phyloP scores from a whole-genome alignment of 2,797 vertebrate species.

The Xenopus petersii region DNA sequence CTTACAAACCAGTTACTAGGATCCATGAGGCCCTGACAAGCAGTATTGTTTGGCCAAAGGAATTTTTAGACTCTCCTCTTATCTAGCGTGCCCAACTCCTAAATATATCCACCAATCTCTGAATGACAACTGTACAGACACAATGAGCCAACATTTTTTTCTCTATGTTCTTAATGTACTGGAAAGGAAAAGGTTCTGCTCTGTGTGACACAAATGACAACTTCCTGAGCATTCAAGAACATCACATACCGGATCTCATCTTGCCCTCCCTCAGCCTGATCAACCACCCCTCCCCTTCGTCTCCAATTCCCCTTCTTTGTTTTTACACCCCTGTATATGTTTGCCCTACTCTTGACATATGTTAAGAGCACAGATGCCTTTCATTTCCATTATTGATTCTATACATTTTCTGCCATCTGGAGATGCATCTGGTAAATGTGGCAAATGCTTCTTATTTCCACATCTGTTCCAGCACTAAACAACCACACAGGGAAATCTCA shows the following conservation, averaged over 20 bases:
- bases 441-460: background rate
- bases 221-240: background rate
- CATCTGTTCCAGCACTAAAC: background rate
- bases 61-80: too few relatives aligned
- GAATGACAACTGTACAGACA: too few relatives aligned
- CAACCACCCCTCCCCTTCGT: background rate
- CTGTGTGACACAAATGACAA: background rate
- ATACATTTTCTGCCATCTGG: background rate
- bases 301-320: background rate
- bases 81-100: background rate
- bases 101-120: too few relatives aligned
- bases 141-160: too few relatives aligned
- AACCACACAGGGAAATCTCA: background rate
- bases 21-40: too few relatives aligned
- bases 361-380: background rate
- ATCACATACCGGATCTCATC: background rate
- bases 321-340: background rate
- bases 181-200: background rate
- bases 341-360: background rate
- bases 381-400: background rate
- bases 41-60: too few relatives aligned
- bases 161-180: background rate
- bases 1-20: too few relatives aligned
- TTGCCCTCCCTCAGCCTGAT: background rate
- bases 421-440: background rate